Evolutionary conservation across 92 coral and sea anemone species (phyloP).

Genomic region (Micromussa lordhowensis): DNA sequence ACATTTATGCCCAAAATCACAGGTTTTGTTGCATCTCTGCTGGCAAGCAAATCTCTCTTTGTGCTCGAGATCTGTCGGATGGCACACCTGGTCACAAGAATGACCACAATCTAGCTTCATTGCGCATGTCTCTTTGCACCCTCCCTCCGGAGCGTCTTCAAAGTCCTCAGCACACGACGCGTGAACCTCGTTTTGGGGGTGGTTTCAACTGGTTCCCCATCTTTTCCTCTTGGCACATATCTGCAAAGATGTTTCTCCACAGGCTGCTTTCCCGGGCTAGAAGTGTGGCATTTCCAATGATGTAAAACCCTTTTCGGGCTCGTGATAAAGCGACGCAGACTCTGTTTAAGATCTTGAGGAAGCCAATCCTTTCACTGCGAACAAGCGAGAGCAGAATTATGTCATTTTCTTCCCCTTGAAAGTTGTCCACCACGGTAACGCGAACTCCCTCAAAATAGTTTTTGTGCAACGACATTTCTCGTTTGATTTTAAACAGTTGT

Average conservation of each 20-base stretch:
- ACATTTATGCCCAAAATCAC: conserved; percentile 73
- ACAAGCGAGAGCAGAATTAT: conserved; percentile 90
- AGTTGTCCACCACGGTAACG: conserved; percentile 91
- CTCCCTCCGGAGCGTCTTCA: conserved; percentile 85
- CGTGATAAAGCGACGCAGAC: conserved; percentile 93
- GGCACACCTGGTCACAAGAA: conserved; percentile 73
- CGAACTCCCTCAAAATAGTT: conserved; percentile 77
- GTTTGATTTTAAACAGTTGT: conserved; percentile 80
- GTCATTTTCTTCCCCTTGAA: conserved; percentile 91
- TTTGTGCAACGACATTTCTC: conserved; percentile 65
- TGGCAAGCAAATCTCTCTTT: conserved; percentile 70
- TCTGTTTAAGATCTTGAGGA: conserved; percentile 77
- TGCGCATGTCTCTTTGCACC: conserved; percentile 74
- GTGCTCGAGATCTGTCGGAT: conserved; percentile 82
- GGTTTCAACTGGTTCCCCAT: conserved; percentile 85
- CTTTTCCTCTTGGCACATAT: conserved; percentile 67
- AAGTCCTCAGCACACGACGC: conserved; percentile 83
- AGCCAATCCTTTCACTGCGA: conserved; percentile 87
- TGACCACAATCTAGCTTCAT: conserved; percentile 69
- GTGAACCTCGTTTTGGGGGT: conserved; percentile 75
- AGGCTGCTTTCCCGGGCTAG: conserved; percentile 65
- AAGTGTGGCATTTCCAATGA: conserved; percentile 78
- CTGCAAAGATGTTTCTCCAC: conserved; percentile 78
- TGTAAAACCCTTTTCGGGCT: conserved; percentile 83
- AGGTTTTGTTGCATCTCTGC: conserved; percentile 65